These are phyloP conservation scores for Nasonia oneida DNA, from an alignment of 2,888 invertebrate genomes.

Conservation along the genomic window DNA sequence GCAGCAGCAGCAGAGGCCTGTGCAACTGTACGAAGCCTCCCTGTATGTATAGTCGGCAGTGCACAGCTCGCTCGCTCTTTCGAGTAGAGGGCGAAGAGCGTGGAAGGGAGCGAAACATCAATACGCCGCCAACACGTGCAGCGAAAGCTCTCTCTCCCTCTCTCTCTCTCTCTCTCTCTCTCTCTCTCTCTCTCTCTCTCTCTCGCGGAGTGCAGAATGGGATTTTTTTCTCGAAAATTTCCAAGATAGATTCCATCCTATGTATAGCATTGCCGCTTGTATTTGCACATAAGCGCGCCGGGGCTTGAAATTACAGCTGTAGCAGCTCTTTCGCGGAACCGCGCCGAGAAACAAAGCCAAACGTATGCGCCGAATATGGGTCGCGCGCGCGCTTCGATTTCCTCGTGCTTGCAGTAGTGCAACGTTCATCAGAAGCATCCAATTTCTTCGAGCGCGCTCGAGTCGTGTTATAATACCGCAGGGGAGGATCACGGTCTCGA, in stretches of 20 bases:
- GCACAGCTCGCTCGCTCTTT: neutral
- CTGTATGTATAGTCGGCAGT: neutral
- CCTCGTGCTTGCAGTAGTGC: neutral
- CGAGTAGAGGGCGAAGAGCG: constrained; percentile 19
- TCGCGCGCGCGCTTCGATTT: neutral
- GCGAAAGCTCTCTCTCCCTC: neutral
- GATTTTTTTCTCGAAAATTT: neutral
- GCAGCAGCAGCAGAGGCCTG: neutral
- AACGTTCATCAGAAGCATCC: neutral
- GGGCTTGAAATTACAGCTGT: neutral
- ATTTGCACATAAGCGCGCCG: neutral
- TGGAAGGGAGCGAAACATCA: constrained; percentile 55
- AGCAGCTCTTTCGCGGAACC: neutral
- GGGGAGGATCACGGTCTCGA: too few relatives aligned
- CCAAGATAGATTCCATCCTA: neutral
- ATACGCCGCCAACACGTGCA: constrained; percentile 61
- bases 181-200: neutral
- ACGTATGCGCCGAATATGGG: neutral
- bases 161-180: neutral
- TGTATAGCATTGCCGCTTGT: neutral
- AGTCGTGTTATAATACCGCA: too few relatives aligned
- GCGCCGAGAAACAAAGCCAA: neutral
- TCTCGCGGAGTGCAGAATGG: neutral
- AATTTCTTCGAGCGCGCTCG: neutral
- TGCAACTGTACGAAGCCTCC: constrained; percentile 22